Conservation (phyloP, 2,797 vertebrate species). For the Rhinophrynus dorsalis region DNA sequence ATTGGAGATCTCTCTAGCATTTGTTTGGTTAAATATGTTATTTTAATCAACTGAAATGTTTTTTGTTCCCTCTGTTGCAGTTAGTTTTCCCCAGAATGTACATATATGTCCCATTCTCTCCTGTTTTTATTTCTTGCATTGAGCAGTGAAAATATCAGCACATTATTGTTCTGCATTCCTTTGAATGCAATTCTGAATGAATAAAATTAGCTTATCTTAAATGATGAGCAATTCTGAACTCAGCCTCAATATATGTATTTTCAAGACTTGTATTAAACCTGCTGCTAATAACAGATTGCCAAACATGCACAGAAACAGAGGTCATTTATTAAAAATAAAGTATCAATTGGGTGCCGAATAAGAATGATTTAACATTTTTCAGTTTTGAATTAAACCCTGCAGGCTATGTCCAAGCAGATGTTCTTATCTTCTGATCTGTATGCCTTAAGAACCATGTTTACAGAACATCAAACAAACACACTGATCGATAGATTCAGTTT, state of each 20-base stretch:
- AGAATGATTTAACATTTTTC: conserved; percentile 33
- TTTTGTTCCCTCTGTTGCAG: no score
- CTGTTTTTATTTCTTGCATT: conserved; percentile 4
- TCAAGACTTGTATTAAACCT: conserved; percentile 26
- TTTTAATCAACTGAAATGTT: no score
- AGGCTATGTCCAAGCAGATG: conserved; percentile 32
- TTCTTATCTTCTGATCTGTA: conserved; percentile 43
- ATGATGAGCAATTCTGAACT: conserved; percentile 27
- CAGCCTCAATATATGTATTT: conserved; percentile 26
- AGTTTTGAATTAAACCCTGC: conserved; percentile 38
- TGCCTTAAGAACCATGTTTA: conserved; percentile 33
- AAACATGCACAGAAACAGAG: conserved; percentile 8
- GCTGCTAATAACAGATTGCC: conserved; percentile 32
- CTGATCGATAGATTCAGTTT: conserved; percentile 41
- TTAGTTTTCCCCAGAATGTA: no score
- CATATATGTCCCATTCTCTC: no score
- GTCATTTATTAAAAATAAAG: conserved; percentile 33
- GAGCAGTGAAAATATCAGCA: conserved; percentile 13
- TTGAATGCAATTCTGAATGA: background rate
- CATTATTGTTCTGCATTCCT: background rate
- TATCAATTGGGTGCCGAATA: conserved; percentile 11
- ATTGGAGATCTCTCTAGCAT: no score
- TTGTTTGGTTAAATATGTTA: no score
- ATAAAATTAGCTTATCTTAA: conserved; percentile 28
- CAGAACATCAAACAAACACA: conserved; percentile 38